phyloP scores from a whole-genome alignment of 1,140 invertebrate genomes.

The Lithobius niger region DNA sequence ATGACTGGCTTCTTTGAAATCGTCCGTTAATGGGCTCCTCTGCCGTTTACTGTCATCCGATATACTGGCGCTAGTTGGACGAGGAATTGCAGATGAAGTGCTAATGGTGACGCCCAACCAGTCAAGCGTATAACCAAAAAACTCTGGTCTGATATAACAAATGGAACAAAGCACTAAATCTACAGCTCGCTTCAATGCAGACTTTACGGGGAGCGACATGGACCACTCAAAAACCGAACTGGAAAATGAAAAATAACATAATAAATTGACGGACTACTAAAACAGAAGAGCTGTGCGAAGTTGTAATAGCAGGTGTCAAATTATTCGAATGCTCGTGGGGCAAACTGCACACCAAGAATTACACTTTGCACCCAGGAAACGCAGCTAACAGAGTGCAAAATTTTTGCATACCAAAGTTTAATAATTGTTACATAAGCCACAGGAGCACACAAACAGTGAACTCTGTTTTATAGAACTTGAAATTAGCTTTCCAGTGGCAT shows the following conservation, averaged over 20 bases:
- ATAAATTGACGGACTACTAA: too few relatives aligned
- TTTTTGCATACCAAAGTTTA: too few relatives aligned
- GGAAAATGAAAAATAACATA: slow-evolving; percentile 21
- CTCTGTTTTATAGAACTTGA: too few relatives aligned
- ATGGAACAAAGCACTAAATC: slow-evolving; percentile 67
- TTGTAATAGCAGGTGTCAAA: too few relatives aligned
- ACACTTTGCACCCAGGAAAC: too few relatives aligned
- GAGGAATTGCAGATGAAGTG: slow-evolving; percentile 1
- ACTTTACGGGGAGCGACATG: slow-evolving; percentile 42
- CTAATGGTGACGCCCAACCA: slow-evolving; percentile 13
- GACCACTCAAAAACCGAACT: slow-evolving; percentile 62
- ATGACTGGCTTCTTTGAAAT: slow-evolving; percentile 6
- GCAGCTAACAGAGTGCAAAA: too few relatives aligned
- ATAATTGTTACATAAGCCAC: too few relatives aligned
- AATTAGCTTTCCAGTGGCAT: too few relatives aligned
- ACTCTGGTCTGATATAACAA: slow-evolving; percentile 61
- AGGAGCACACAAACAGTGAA: too few relatives aligned
- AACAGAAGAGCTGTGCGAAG: too few relatives aligned
- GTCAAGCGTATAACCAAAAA: slow-evolving; percentile 52
- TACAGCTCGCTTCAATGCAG: slow-evolving; percentile 57
- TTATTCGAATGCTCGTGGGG: too few relatives aligned
- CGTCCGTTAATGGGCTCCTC: slow-evolving; percentile 1
- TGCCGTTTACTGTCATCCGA: neutral
- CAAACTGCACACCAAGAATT: too few relatives aligned
- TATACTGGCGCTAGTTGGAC: neutral